These are phyloP conservation scores for Cheirogaleus major DNA, from an alignment of 2,797 vertebrate species.

Conservation along the genomic window DNA sequence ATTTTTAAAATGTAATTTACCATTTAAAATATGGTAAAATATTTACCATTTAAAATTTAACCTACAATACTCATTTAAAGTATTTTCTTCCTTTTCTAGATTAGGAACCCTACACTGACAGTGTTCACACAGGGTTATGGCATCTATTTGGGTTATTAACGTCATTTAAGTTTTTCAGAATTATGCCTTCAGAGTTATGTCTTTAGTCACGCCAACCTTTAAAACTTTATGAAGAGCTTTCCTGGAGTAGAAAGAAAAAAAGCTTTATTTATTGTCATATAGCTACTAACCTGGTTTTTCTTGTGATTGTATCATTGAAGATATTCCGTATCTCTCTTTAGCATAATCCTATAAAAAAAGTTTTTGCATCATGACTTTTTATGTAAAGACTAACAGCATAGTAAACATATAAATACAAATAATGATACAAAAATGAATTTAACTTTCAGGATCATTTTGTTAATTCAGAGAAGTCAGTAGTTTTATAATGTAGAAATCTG, in stretches of 20 bases:
- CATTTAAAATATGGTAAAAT: constrained; percentile 25
- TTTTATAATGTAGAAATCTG: constrained; percentile 1
- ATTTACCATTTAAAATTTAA: constrained; percentile 18
- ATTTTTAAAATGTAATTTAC: neutral
- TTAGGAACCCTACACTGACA: constrained; percentile 6
- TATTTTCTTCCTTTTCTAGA: constrained; percentile 40
- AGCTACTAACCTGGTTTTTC: constrained; percentile 95
- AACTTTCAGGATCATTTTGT: constrained; percentile 45
- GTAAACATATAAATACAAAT: constrained; percentile 17
- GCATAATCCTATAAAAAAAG: constrained; percentile 94
- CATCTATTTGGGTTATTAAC: neutral
- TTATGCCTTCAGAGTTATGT: neutral
- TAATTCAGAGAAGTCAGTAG: neutral
- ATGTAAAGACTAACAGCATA: constrained; percentile 7
- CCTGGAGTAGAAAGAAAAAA: constrained; percentile 41
- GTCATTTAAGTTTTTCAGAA: constrained; percentile 52
- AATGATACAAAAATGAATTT: constrained; percentile 42
- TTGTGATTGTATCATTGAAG: constrained; percentile 95
- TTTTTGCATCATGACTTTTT: constrained; percentile 48
- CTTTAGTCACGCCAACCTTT: neutral
- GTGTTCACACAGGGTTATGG: neutral
- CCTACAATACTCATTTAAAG: neutral
- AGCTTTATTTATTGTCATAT: neutral
- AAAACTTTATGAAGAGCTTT: constrained; percentile 36
- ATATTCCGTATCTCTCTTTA: constrained; percentile 95